A percentile compares a stretch with the other conserved stretches of the same genome.
Evolutionary conservation across 2,797 vertebrate species (phyloP).

Genomic region (Artibeus lituratus): DNA sequence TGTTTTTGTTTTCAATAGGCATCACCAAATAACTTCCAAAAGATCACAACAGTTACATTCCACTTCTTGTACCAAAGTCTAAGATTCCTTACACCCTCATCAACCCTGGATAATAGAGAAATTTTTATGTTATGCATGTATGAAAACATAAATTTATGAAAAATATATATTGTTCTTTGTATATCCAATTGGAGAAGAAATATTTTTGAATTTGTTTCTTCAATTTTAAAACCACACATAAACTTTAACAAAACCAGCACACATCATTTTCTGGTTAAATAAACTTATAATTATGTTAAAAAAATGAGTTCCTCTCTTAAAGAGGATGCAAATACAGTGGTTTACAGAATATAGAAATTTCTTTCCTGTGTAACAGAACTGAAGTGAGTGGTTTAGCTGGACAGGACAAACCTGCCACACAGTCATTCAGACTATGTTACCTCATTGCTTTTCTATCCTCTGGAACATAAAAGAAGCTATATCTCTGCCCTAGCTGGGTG

Average conservation of each 20-base stretch:
- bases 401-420: not conserved
- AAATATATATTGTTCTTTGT: not conserved
- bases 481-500: not conserved
- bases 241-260: not conserved
- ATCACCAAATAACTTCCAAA: not conserved
- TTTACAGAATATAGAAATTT: not conserved
- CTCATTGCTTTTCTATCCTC: not conserved
- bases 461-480: not conserved
- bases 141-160: not conserved
- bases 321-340: not conserved
- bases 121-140: not conserved
- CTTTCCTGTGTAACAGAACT: not conserved
- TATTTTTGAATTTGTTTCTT: constrained; percentile 13
- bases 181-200: not conserved
- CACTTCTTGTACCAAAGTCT: not conserved
- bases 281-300: not conserved
- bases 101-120: not conserved
- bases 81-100: not conserved
- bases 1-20: not conserved
- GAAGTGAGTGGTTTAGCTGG: not conserved
- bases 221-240: constrained; percentile 2
- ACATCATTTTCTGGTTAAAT: not conserved
- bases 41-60: not conserved
- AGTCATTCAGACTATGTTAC: not conserved
- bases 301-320: not conserved